Base-by-base conservation (phyloP, 2,888 invertebrate species). In the Dermolepida albohirtum region DNA sequence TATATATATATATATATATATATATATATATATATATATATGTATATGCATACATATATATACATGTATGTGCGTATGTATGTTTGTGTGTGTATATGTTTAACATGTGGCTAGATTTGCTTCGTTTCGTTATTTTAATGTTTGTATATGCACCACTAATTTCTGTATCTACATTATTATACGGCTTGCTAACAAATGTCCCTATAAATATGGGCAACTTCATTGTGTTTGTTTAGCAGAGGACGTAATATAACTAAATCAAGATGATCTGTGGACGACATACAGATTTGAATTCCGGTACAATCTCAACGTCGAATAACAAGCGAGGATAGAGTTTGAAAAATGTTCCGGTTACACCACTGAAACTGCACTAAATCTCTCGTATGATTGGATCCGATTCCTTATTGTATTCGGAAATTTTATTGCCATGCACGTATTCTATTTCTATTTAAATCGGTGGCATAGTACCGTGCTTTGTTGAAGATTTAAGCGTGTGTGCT, bases 361-460 rank as follows among this genome's bases (percentile, higher is more conserved):
- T 2, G 47, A 12, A 62, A 62, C 47, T 62, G 47, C 34, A 62
- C 59, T 47, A 62, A 62, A 62, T 62, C 59, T 62, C 59, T 62
- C 59, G 59, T 62, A 62, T 62, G 59, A 62, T 62, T 62, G 59
- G 47, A 62, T 62, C 34, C 59, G 59, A 62, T 62, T 62, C 59
- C 59, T 62, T 47, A 62, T 62, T 47, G 47, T 62, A 34, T 47
- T 62, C 59, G 59, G 47, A 62, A 62, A 62, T 62, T 62, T 62
- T 62, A 62, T 62, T 64, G 64, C 52, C 44, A 27, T 43, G 44
- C 64, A 64, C 64, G 64, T 64, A 52, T 64, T 64, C 52, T 64
- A 64, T 64, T 64, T 64, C 64, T 64, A 64, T 64, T 64, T 64
- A 64, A 64, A 64, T 64, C 52, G 52, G 34, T 34, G 40, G 64